A percentile compares a stretch with the other conserved stretches of the same genome.
Evolutionary conservation across 2,888 invertebrate genomes (phyloP).

Genomic region (Drosophila rellima): DNA sequence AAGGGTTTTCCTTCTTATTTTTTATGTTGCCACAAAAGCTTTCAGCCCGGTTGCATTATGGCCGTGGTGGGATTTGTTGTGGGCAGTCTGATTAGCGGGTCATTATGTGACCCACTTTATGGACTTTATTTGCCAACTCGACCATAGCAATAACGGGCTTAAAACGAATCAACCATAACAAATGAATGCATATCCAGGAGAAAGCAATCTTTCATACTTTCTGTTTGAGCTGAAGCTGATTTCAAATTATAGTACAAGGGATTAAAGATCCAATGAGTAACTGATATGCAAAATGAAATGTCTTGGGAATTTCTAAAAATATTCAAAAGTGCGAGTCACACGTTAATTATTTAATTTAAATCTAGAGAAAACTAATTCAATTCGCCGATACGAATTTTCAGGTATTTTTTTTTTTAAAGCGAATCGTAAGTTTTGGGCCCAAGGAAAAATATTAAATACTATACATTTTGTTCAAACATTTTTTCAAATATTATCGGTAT

Average conservation of each 20-base stretch:
- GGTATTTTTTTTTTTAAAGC: too few species aligned
- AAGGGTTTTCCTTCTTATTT: slow-evolving; percentile 31
- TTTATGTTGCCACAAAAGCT: background rate
- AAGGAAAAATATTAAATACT: too few species aligned
- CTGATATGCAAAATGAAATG: background rate
- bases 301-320: background rate
- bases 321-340: background rate
- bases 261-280: background rate
- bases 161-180: slow-evolving; percentile 6
- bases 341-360: background rate
- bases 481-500: background rate
- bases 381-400: too few species aligned
- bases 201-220: slow-evolving; percentile 7
- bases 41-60: slow-evolving; percentile 3
- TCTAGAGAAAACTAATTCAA: too few species aligned
- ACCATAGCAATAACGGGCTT: slow-evolving; percentile 1
- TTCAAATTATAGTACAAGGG: background rate
- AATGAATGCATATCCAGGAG: slow-evolving; percentile 8
- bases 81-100: slow-evolving; percentile 42
- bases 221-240: too few species aligned
- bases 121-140: slow-evolving; percentile 7
- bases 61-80: slow-evolving; percentile 21
- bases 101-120: slow-evolving; percentile 51
- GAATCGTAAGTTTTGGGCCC: too few species aligned
- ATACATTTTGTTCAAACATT: too few species aligned